Evolutionary conservation across 2,888 invertebrate genomes (phyloP), one percentile per base, ranked within the genome.

Genomic region (Drepana falcataria): DNA sequence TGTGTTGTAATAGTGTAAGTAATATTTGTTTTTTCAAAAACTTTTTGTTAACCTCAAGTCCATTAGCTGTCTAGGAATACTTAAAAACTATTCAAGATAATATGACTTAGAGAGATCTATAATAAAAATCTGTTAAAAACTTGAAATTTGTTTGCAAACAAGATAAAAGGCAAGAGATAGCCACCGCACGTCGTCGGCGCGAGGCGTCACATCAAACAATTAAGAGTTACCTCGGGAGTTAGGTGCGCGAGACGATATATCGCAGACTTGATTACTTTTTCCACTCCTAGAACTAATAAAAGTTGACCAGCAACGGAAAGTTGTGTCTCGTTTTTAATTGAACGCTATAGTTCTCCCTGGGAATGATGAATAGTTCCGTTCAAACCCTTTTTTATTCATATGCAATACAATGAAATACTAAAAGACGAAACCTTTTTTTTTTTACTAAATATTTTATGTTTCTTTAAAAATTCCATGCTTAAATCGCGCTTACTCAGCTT

Each of bases 201-300:
- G 65, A 64, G 65, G 70, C 73, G 76, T 79, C 79, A 78, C 78
- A 77, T 80, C 76, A 78, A 84, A 84, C 83, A 87, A 85, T 86
- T 84, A 84, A 80, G 78, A 82, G 81, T 83, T 83, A 78, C 78
- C 79, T 74, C 62, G 54, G 59, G 69, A 81, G 78, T 75, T 80
- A 73, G 77, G 69, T 70, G 69, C 63, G 71, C 78, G 64, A 65
- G 66, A 59, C 76, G 81, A 87, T 85, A 81, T 81, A 86, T 85
- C 72, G 81, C 67, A 71, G 69, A 75, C 81, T 87, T 83, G 83
- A 87, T 87, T 85, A 87, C 84, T 86, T 86, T 85, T 82, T 79
- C 82, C 77, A 76, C 81, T 84, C 69, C 60, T 69, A 60, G 71
- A 85, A 85, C 79, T 85, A 87, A 88, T 89, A 87, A 84, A 87